Conservation (phyloP, 2,797 vertebrate genomes). For the Valencia hispanica region DNA sequence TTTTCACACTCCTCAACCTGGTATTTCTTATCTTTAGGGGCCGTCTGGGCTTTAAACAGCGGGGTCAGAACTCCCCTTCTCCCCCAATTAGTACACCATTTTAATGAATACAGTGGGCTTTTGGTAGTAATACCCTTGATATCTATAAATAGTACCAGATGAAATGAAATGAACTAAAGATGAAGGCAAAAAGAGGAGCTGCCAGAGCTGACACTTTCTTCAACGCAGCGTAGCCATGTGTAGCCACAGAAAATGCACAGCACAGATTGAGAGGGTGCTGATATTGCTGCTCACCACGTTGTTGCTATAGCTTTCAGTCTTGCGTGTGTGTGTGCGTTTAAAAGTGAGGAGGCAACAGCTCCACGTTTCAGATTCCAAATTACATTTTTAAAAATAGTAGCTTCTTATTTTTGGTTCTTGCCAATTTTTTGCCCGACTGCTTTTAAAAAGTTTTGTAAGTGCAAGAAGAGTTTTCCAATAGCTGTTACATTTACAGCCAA, state of each 20-base stretch:
- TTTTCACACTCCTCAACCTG: neutral
- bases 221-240: constrained; percentile 62
- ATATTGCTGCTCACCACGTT: constrained; percentile 52
- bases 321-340: constrained; percentile 1
- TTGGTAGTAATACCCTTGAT: constrained; percentile 20
- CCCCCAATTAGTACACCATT: neutral
- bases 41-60: neutral
- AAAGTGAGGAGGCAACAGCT: constrained; percentile 16
- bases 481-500: constrained; percentile 23
- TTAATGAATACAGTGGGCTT: constrained; percentile 5
- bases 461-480: constrained; percentile 37
- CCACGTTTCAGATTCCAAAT: constrained; percentile 16
- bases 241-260: constrained; percentile 60
- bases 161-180: constrained; percentile 28
- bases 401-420: constrained; percentile 15
- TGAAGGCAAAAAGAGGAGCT: constrained; percentile 55
- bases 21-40: neutral
- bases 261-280: constrained; percentile 63
- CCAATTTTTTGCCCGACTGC: constrained; percentile 3
- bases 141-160: constrained; percentile 31
- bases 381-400: constrained; percentile 19
- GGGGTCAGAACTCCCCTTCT: neutral
- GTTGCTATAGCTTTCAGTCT: constrained; percentile 11
- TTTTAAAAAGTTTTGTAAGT: constrained; percentile 8
- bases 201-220: constrained; percentile 62